Percentiles rank a stretch among this genome's conserved stretches.
These are phyloP conservation scores for Molossus molossus DNA, from an alignment of 2,797 vertebrate species.

Conservation along the genomic window DNA sequence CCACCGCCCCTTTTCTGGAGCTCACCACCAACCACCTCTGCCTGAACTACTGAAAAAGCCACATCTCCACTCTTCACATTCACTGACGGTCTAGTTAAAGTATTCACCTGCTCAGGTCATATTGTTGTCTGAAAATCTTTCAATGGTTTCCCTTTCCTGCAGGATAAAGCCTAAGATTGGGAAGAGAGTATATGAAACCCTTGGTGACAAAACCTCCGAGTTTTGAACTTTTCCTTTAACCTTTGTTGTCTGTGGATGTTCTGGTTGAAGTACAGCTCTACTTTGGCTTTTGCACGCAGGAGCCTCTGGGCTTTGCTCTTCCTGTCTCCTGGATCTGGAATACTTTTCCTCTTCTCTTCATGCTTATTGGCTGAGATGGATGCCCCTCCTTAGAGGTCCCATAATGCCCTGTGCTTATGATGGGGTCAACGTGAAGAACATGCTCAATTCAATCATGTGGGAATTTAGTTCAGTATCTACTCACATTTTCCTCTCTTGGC, in stretches of 20 bases:
- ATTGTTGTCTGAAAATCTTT: not conserved
- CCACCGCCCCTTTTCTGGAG: not conserved
- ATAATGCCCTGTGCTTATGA: not conserved
- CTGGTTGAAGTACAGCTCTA: not conserved
- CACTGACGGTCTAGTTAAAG: not conserved
- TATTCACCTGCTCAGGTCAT: not conserved
- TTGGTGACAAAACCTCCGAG: not conserved
- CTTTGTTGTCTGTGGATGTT: not conserved
- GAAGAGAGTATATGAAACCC: not conserved
- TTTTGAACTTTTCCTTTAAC: not conserved
- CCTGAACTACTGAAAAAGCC: not conserved
- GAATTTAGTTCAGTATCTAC: not conserved
- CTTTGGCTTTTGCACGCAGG: not conserved
- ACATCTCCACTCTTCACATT: not conserved
- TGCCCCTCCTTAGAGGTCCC: not conserved
- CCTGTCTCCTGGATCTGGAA: not conserved
- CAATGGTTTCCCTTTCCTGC: not conserved
- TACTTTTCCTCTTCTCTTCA: not conserved
- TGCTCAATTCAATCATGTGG: not conserved
- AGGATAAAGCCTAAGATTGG: constrained; percentile 35
- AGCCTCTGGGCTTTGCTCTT: not conserved
- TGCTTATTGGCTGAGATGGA: not conserved
- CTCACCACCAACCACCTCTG: not conserved
- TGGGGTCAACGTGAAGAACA: not conserved
- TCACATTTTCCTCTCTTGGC: not conserved